Percentiles rank a stretch among this genome's conserved stretches.
These are phyloP conservation scores for Leptinotarsa rubiginosa DNA, from an alignment of 2,888 invertebrate genomes.

Conservation along the genomic window DNA sequence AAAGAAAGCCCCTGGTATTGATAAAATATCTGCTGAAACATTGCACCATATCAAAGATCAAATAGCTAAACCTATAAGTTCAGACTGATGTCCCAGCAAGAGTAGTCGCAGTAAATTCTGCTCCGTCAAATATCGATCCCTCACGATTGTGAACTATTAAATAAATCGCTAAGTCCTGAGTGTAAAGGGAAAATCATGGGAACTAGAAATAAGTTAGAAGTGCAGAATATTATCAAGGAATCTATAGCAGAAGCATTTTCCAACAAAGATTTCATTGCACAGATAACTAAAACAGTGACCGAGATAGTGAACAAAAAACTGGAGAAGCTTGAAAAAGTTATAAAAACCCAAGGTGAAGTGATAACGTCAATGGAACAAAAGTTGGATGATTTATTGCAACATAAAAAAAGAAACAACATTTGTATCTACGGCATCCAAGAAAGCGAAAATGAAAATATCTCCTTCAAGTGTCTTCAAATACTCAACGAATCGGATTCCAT, in stretches of 20 bases:
- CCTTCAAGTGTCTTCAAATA: neutral
- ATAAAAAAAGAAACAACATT: slow-evolving; percentile 7
- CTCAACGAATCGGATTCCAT: neutral
- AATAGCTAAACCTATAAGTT: too few relatives aligned
- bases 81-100: too few relatives aligned
- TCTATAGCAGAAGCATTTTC: neutral
- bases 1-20: too few relatives aligned
- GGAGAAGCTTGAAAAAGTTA: slow-evolving; percentile 10
- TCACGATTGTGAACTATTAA: neutral
- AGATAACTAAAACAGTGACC: neutral
- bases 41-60: too few relatives aligned
- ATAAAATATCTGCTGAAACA: too few relatives aligned
- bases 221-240: slow-evolving; percentile 2
- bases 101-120: too few relatives aligned
- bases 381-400: slow-evolving; percentile 4
- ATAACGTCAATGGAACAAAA: slow-evolving; percentile 16
- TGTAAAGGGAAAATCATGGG: slow-evolving; percentile 16
- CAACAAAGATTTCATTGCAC: neutral
- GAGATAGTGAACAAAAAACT: neutral
- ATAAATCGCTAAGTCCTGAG: slow-evolving; percentile 19
- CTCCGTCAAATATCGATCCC: too few relatives aligned
- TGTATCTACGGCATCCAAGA: neutral
- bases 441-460: neutral
- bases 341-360: slow-evolving; percentile 19
- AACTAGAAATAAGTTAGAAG: neutral